phyloP scores from a whole-genome alignment of 2,888 invertebrate species.

The Aradus depressus region DNA sequence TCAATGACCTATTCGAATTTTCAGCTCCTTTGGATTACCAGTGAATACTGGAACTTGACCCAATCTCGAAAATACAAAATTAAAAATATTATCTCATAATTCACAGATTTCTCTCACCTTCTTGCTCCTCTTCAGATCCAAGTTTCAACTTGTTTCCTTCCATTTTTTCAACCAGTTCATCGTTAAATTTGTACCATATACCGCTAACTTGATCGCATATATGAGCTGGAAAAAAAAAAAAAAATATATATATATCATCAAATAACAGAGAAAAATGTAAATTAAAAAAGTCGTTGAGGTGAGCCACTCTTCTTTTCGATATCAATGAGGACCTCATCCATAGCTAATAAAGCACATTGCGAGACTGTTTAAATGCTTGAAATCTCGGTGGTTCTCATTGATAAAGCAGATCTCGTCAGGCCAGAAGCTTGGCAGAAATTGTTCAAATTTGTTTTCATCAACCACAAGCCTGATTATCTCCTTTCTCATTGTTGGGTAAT shows the following conservation, averaged over 20 bases:
- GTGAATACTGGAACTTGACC: no score
- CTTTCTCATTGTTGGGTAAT: neutral
- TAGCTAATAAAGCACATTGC: no score
- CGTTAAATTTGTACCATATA: slow-evolving; percentile 55
- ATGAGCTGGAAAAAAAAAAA: slow-evolving; percentile 37
- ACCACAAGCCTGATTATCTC: no score
- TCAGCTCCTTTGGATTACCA: no score
- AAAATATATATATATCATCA: neutral
- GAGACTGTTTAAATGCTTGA: no score
- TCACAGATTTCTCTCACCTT: slow-evolving; percentile 24
- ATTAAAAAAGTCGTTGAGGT: neutral
- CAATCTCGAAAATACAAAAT: no score
- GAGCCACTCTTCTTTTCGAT: neutral
- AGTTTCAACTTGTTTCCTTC: slow-evolving; percentile 36
- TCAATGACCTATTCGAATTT: no score
- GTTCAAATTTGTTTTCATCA: no score
- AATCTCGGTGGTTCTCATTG: no score
- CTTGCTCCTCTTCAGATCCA: slow-evolving; percentile 33
- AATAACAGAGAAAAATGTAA: neutral
- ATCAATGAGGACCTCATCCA: neutral
- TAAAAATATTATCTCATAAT: neutral
- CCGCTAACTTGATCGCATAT: slow-evolving; percentile 41
- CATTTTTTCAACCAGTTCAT: slow-evolving; percentile 43
- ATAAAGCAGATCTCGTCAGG: neutral
- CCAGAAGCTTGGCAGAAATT: no score